Evolutionary conservation across 1,140 invertebrate species (phyloP).

Genomic region (Thereuonema tuberculata): DNA sequence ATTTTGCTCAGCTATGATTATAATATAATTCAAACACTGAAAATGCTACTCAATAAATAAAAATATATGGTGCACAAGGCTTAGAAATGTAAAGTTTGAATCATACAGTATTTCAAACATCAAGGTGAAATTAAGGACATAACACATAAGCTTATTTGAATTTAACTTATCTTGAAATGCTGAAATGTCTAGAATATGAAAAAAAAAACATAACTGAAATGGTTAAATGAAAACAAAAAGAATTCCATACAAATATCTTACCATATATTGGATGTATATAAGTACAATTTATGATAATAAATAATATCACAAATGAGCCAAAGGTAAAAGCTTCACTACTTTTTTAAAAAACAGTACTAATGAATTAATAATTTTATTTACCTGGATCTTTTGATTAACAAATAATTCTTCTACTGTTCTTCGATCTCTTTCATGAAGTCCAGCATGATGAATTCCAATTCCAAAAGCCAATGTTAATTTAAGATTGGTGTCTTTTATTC

Average conservation of each 20-base stretch:
- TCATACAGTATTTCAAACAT: too few species aligned
- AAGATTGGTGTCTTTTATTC: conserved; percentile 73
- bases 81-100: too few species aligned
- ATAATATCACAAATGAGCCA: not conserved
- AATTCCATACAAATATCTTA: not conserved
- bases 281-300: conserved; percentile 57
- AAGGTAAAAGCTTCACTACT: conserved; percentile 27
- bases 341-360: conserved; percentile 32
- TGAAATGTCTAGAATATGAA: too few species aligned
- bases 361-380: conserved; percentile 22
- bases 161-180: too few species aligned
- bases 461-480: conserved; percentile 91
- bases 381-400: conserved; percentile 94
- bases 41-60: too few species aligned
- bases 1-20: too few species aligned
- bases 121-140: too few species aligned
- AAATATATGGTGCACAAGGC: too few species aligned
- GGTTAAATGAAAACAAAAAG: too few species aligned
- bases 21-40: too few species aligned
- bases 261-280: conserved; percentile 68
- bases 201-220: too few species aligned
- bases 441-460: conserved; percentile 97
- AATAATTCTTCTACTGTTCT: conserved; percentile 88
- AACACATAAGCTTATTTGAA: too few species aligned
- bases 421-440: conserved; percentile 78